These are phyloP conservation scores for Melolontha melolontha DNA, from an alignment of 2,888 invertebrate species.

Conservation along the genomic window DNA sequence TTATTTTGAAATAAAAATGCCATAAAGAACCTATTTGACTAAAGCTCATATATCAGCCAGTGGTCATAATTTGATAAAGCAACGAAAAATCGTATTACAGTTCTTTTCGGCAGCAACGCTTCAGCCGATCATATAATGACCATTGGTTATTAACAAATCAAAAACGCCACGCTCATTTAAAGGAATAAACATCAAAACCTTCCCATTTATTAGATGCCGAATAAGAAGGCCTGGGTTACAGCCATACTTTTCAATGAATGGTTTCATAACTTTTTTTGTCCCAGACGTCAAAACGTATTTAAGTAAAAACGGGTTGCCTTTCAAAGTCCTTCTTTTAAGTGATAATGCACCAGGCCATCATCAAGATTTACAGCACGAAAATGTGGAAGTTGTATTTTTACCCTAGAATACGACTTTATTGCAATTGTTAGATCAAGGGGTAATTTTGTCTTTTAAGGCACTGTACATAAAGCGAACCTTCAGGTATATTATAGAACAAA, in stretches of 20 bases:
- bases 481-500: slow-evolving; percentile 49
- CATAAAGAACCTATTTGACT: slow-evolving; percentile 33
- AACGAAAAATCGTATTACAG: neutral
- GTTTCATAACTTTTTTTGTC: slow-evolving; percentile 18
- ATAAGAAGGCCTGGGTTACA: slow-evolving; percentile 25
- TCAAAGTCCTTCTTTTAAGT: slow-evolving; percentile 41
- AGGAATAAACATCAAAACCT: slow-evolving; percentile 37
- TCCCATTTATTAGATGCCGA: slow-evolving; percentile 45
- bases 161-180: slow-evolving; percentile 32
- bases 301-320: slow-evolving; percentile 15
- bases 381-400: slow-evolving; percentile 50
- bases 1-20: slow-evolving; percentile 45
- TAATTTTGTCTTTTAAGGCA: slow-evolving; percentile 51
- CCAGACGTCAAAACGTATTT: neutral
- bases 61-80: too few relatives aligned
- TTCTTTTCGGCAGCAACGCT: slow-evolving; percentile 44
- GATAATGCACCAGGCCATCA: slow-evolving; percentile 49
- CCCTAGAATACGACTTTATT: slow-evolving; percentile 52
- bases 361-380: slow-evolving; percentile 46
- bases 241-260: slow-evolving; percentile 7
- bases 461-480: slow-evolving; percentile 35
- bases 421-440: slow-evolving; percentile 55
- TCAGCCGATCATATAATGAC: slow-evolving; percentile 37
- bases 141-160: neutral
- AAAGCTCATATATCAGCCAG: too few relatives aligned